Conservation (phyloP, 2,888 invertebrate species). For the Agrotis clavis region DNA sequence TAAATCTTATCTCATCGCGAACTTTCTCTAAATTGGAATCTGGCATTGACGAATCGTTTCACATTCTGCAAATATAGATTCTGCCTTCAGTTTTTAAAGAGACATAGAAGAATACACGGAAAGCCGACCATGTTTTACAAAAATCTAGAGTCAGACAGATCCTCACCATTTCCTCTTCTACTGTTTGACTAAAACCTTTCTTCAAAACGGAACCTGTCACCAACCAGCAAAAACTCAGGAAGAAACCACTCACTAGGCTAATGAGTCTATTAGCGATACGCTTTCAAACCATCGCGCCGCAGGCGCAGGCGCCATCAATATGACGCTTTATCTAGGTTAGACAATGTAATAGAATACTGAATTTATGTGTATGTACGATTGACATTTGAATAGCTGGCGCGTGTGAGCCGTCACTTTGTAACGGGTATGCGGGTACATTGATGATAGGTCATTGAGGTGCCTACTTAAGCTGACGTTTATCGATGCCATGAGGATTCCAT, state of each 20-base stretch:
- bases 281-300: constrained; percentile 20
- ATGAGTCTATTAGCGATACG: constrained; percentile 27
- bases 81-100: too few species aligned
- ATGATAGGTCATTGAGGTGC: neutral
- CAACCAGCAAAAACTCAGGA: constrained; percentile 10
- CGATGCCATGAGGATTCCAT: too few species aligned
- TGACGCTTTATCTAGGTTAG: constrained; percentile 46
- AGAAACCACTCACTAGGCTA: constrained; percentile 19
- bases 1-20: neutral
- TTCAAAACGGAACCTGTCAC: neutral
- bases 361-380: constrained; percentile 38
- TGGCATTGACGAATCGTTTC: neutral
- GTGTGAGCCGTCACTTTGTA: constrained; percentile 30
- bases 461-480: neutral
- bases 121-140: too few species aligned
- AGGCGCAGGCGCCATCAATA: constrained; percentile 37
- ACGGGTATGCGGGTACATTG: constrained; percentile 20
- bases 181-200: neutral
- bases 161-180: neutral
- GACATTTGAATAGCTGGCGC: constrained; percentile 55
- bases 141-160: neutral
- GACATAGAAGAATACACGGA: too few species aligned
- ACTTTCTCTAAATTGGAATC: neutral
- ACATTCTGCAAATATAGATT: too few species aligned
- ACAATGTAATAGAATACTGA: constrained; percentile 56